Percentiles rank a stretch among this genome's conserved stretches.
Evolutionary conservation across 1,140 invertebrate genomes (phyloP).

Genomic region (Heterodera schachtii): DNA sequence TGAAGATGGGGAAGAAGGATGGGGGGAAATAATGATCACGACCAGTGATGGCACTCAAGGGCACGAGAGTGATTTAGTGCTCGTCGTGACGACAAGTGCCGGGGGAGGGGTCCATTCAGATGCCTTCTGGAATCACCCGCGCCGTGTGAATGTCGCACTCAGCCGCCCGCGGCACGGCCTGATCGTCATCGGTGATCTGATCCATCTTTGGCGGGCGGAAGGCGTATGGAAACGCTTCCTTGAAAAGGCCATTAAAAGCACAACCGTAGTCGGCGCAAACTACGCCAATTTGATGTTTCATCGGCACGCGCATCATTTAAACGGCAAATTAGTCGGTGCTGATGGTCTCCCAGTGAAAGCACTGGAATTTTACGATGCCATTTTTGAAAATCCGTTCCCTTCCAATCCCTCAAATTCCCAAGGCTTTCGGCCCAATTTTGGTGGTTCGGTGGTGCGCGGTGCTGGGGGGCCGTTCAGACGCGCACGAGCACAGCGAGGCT

Average conservation of each 20-base stretch:
- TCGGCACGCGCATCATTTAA: not conserved
- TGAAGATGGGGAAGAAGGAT: not conserved
- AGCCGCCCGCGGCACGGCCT: not conserved
- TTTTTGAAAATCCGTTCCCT: not conserved
- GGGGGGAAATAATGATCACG: not conserved
- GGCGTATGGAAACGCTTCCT: constrained; percentile 4
- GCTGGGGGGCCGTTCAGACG: not conserved
- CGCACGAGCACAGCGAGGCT: not conserved
- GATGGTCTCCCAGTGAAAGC: not conserved
- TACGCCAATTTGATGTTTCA: not conserved
- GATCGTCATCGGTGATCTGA: not conserved
- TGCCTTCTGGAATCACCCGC: constrained; percentile 8
- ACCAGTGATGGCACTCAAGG: not conserved
- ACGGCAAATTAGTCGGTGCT: not conserved
- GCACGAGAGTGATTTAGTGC: not conserved
- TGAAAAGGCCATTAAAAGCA: not conserved
- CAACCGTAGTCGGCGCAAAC: not conserved
- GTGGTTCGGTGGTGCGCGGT: no score
- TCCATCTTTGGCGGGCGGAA: not conserved
- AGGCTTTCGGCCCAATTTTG: no score
- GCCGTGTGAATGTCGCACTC: constrained; percentile 12
- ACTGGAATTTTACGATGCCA: not conserved
- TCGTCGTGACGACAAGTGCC: not conserved
- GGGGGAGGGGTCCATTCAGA: not conserved
- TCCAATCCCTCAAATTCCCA: not conserved